Conservation (phyloP, 2,888 invertebrate species). For the Cyclophora punctaria region DNA sequence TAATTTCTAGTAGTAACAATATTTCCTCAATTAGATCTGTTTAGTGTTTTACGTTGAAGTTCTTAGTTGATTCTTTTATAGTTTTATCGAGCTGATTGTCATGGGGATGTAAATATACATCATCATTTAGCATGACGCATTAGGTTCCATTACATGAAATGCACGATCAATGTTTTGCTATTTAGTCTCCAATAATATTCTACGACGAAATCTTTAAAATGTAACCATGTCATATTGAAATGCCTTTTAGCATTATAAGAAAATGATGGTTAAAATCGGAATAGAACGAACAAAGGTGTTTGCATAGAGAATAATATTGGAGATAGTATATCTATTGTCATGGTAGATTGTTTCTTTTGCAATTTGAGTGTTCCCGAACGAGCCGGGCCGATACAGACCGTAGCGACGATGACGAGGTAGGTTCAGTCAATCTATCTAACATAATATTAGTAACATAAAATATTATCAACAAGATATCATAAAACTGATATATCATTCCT, state of each 20-base stretch:
- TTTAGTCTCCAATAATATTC: constrained; percentile 65
- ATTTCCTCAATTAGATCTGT: constrained; percentile 53
- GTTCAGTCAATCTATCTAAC: constrained; percentile 55
- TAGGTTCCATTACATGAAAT: constrained; percentile 13
- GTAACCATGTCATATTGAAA: neutral
- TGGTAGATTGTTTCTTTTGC: constrained; percentile 75
- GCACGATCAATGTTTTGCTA: constrained; percentile 29
- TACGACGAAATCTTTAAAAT: constrained; percentile 21
- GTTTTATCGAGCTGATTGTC: constrained; percentile 12
- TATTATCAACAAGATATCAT: constrained; percentile 4
- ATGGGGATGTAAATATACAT: neutral
- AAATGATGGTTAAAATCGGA: too few species aligned
- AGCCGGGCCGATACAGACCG: constrained; percentile 61
- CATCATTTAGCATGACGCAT: constrained; percentile 11
- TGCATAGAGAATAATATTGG: constrained; percentile 61
- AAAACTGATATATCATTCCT: constrained; percentile 39
- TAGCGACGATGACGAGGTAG: constrained; percentile 68
- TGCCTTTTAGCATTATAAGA: neutral
- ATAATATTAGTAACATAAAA: constrained; percentile 27
- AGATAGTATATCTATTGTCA: constrained; percentile 70
- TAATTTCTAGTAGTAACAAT: constrained; percentile 23
- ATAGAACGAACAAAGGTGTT: too few species aligned
- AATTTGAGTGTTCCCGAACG: constrained; percentile 59
- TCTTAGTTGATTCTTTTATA: constrained; percentile 1
- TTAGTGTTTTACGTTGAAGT: constrained; percentile 19